phyloP scores from a whole-genome alignment of 64 coral and sea anemone genomes.

The Pocillopora damicornis region DNA sequence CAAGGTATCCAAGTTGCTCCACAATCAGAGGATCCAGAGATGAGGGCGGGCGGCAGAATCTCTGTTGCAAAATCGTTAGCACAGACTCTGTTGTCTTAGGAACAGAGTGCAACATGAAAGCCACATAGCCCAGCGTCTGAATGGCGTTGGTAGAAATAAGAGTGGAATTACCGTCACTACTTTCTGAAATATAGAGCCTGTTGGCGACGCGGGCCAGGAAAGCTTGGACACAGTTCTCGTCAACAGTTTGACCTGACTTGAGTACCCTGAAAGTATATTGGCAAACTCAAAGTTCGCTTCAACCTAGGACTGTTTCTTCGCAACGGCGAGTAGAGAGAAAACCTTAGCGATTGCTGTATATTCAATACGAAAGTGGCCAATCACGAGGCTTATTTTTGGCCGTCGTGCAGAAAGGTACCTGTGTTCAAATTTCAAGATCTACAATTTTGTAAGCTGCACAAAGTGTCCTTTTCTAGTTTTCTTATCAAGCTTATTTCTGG shows the following conservation, averaged over 20 bases:
- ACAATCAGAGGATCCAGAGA: slow-evolving; percentile 95
- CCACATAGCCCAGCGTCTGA: slow-evolving; percentile 81
- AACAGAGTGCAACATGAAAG: slow-evolving; percentile 72
- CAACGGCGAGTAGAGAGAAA: too few species aligned
- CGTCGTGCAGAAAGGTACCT: too few species aligned
- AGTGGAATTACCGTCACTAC: slow-evolving; percentile 60
- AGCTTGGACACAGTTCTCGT: slow-evolving; percentile 71
- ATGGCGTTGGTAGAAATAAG: slow-evolving; percentile 84
- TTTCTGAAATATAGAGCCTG: slow-evolving; percentile 73
- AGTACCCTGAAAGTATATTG: slow-evolving; percentile 28
- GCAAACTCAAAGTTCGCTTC: neutral
- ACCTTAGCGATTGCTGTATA: too few species aligned
- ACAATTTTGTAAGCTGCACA: too few species aligned
- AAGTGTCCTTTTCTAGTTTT: too few species aligned
- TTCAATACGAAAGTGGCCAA: too few species aligned
- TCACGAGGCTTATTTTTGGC: too few species aligned
- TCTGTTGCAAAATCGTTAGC: slow-evolving; percentile 77
- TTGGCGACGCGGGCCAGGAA: slow-evolving; percentile 83
- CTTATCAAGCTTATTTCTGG: too few species aligned
- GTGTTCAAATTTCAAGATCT: too few species aligned
- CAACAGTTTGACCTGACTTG: slow-evolving; percentile 61
- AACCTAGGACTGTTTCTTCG: too few species aligned
- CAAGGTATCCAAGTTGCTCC: slow-evolving; percentile 75
- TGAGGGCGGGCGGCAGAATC: slow-evolving; percentile 89
- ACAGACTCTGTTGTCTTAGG: slow-evolving; percentile 84